Evolutionary conservation across 2,888 invertebrate genomes (phyloP).

Genomic region (Gastracanthus pulcherrimus): DNA sequence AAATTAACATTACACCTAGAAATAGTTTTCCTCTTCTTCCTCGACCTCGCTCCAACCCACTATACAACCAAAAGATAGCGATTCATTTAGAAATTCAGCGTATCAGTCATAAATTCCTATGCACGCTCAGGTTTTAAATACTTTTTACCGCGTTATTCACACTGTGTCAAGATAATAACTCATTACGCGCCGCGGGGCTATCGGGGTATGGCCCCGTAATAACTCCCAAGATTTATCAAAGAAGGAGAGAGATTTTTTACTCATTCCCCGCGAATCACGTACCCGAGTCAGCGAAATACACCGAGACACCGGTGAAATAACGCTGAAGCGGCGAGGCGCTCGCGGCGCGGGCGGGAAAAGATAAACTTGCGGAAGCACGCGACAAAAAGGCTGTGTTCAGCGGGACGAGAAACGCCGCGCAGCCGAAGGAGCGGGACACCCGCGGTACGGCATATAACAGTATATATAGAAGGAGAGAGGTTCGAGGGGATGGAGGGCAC

Average conservation of each 20-base stretch:
- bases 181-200: slow-evolving; percentile 38
- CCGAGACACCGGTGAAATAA: slow-evolving; percentile 40
- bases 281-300: slow-evolving; percentile 33
- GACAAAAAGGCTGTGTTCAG: slow-evolving; percentile 58
- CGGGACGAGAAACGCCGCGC: no score
- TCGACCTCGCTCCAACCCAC: no score
- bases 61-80: neutral
- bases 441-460: no score
- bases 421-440: no score
- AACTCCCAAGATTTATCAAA: slow-evolving; percentile 47
- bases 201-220: neutral
- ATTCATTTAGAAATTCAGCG: neutral
- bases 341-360: slow-evolving; percentile 15
- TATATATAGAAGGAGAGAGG: no score
- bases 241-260: slow-evolving; percentile 42
- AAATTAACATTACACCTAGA: no score
- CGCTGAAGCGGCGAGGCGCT: slow-evolving; percentile 32
- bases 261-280: slow-evolving; percentile 20
- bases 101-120: slow-evolving; percentile 4
- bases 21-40: no score
- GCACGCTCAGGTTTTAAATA: no score
- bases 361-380: slow-evolving; percentile 39
- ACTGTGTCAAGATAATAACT: slow-evolving; percentile 49
- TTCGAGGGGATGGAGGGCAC: no score
- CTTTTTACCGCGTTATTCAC: slow-evolving; percentile 51